Percentiles rank a stretch among this genome's conserved stretches.
Conservation (phyloP, 2,113 vertebrate genomes). For the Microcebus lehilahytsara region DNA sequence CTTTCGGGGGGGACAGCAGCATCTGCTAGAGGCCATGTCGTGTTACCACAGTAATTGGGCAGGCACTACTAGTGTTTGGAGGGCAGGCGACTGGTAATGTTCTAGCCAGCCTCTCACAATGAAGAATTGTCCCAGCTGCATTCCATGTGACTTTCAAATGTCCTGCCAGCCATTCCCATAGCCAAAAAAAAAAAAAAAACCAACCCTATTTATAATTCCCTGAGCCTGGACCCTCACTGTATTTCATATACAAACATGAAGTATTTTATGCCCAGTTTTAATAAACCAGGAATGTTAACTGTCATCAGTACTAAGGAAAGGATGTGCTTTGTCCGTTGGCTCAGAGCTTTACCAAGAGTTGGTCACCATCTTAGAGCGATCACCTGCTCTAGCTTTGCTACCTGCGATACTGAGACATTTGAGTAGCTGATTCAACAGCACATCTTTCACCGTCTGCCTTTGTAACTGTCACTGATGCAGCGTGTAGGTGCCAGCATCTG, state of each 20-base stretch:
- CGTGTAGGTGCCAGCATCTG: not conserved
- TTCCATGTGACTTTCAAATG: not conserved
- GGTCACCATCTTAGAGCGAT: not conserved
- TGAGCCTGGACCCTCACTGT: not conserved
- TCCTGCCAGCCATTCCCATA: not conserved
- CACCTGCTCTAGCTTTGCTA: not conserved
- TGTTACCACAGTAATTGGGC: not conserved
- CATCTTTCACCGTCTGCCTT: not conserved
- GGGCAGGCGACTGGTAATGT: not conserved
- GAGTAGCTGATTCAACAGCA: not conserved
- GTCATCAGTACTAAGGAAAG: not conserved
- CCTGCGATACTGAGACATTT: not conserved
- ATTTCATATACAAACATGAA: not conserved
- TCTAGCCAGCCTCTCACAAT: not conserved
- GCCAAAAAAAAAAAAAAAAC: not conserved
- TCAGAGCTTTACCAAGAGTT: slow-evolving; percentile 3
- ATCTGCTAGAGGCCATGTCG: not conserved
- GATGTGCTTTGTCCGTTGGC: not conserved
- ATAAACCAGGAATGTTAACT: not conserved
- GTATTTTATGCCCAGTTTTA: not conserved
- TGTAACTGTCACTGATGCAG: not conserved
- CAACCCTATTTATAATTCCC: not conserved
- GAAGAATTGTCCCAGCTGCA: not conserved
- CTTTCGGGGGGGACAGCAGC: not conserved
- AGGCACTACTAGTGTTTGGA: not conserved